These are phyloP conservation scores for Ennomos fuscantarius DNA, from an alignment of 2,888 invertebrate species.

Conservation along the genomic window DNA sequence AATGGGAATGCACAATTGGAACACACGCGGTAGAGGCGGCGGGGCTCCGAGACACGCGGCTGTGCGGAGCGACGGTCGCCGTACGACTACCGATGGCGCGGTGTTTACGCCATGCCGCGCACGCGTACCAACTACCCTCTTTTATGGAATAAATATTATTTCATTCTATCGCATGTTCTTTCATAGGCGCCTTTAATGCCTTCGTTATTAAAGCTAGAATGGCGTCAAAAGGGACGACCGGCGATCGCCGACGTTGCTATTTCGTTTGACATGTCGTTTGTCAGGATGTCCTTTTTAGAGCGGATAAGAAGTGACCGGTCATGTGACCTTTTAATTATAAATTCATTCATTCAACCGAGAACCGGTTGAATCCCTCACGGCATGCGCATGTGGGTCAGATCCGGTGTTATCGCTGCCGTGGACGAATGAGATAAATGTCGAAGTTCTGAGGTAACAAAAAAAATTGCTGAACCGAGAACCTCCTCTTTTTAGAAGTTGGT, in stretches of 20 bases:
- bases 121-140: slow-evolving; percentile 69
- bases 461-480: too few relatives aligned
- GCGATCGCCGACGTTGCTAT: slow-evolving; percentile 12
- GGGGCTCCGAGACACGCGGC: slow-evolving; percentile 41
- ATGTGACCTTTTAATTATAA: slow-evolving; percentile 37
- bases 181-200: slow-evolving; percentile 40
- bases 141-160: slow-evolving; percentile 37
- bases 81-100: slow-evolving; percentile 58
- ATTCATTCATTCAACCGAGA: slow-evolving; percentile 33
- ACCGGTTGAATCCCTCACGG: slow-evolving; percentile 15
- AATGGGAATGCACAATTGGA: slow-evolving; percentile 51
- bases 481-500: too few relatives aligned
- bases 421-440: slow-evolving; percentile 11
- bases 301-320: slow-evolving; percentile 30
- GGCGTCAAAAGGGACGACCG: slow-evolving; percentile 11
- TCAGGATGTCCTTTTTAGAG: slow-evolving; percentile 35
- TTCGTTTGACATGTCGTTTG: slow-evolving; percentile 29
- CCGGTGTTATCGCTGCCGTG: slow-evolving; percentile 19
- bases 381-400: slow-evolving; percentile 29
- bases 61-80: slow-evolving; percentile 56
- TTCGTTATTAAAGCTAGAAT: slow-evolving; percentile 40
- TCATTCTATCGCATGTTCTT: slow-evolving; percentile 30
- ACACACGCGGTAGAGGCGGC: slow-evolving; percentile 60
- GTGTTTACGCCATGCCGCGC: slow-evolving; percentile 74
- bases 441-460: too few relatives aligned